Evolutionary conservation across 2,113 vertebrate species (phyloP), one percentile per base, ranked within the genome.

Genomic region (Morone saxatilis): DNA sequence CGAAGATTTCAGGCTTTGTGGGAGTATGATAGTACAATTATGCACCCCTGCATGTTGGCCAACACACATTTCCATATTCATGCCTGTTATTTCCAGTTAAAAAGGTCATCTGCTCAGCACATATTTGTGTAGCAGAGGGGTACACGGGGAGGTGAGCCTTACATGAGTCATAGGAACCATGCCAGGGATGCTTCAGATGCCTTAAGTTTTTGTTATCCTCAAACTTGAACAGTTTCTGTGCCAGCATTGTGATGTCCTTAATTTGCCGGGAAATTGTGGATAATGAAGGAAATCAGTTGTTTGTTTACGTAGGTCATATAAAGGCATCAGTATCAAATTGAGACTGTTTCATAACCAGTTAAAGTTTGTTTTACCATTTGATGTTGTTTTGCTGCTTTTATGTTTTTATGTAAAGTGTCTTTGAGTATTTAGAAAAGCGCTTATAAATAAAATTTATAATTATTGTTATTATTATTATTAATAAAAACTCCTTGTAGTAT

Each of bases 51-150:
- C 45, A 76, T 86, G 78, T 76, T 81, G 84, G 81, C 70, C 77
- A 78, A 78, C 78, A 78, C 48, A 54, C 22, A 89, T 88, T 93
- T 93, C 69, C 85, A 88, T 89, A 89, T 89, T 90, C 72, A 88
- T 88, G 73, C 54, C 1, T 75, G 71, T 85, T 90, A 86, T 81
- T 84, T 80, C 61, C 72, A 77, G 80, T 84, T 87, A 63, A 87
- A 91, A 87, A 92, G 84, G 90, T 88, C 80, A 86, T 74, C 69
- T 71, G 36, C 75, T 80, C 68, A 9, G 79, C 31, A 57, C n/a
- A 20, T 65, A 88, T 91, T 90, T 87, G 82, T 84, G 89, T 84
- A 80, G 69, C 59, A 71, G 48, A 89, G 77, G n/a, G 48, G 38
- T 56, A 36, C 60, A 40, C 47, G 13, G 76, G 41, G 71, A 84